Base-by-base conservation (phyloP, 1,140 invertebrate species). In the Temnothorax longispinosus region DNA sequence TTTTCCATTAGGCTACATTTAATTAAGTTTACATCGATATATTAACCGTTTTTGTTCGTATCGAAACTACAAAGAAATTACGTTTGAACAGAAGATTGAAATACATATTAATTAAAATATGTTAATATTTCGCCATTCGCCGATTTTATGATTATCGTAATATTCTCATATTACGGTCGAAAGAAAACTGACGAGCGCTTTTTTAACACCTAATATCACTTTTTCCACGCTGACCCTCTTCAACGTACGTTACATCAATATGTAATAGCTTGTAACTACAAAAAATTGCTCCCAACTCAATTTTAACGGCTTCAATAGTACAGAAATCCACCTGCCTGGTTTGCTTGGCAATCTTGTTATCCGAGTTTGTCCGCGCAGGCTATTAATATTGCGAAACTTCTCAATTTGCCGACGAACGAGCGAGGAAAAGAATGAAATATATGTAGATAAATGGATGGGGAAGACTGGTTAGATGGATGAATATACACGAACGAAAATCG, bases 341-440 rank as follows among this genome's bases (percentile, higher is more conserved):
- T 86, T 81, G 85, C 47, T 88, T 76, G 65, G 85, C 47, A 88
- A 88, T 90, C 87, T 90, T 67, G 82, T 90, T 91, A 90, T 75
- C 62, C 76, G 74, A 87, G 69, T 87, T 80, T 78, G 69, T 58
- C 76, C 82, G 50, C 44, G 81, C 74, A 52, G 47, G 75, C 84
- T 81, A 91, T 91, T 92, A 92, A 91, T 91, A 90, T 91, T 81
- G 85, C 72, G 82, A 87, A 91, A 92, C 75, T 91, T 91, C 77
- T 89, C 85, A 71, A 91, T 86, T 87, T 87, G 77, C 54, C 50
- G 77, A 58, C 58, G 65, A 60, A 32, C 78, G 56, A 58, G 47
- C 35, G 32, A 44, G 21, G 32, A 74, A 60, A 84, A 84, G 80
- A 84, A 84, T 84, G 54, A 84, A 84, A 84, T 84, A 84, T 84